Evolutionary conservation across 2,797 vertebrate species (phyloP).

Genomic region (Oceanodroma leucorhoa): DNA sequence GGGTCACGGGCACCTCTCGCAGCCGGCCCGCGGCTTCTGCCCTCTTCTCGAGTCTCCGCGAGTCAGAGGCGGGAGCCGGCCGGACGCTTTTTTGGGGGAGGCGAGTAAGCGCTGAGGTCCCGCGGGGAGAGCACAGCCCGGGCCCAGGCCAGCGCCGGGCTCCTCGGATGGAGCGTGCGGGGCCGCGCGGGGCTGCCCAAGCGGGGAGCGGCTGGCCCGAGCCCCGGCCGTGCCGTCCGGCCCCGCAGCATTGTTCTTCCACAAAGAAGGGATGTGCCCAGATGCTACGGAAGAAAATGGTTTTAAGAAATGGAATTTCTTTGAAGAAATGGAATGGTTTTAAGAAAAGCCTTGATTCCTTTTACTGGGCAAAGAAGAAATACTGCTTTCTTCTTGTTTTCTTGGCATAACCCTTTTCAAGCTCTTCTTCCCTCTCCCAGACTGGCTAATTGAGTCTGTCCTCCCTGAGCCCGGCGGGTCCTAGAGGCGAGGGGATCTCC

Average conservation of each 20-base stretch:
- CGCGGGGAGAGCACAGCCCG: background rate
- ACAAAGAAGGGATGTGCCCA: background rate
- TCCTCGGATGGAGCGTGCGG: background rate
- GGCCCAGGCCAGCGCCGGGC: background rate
- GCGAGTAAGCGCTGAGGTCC: background rate
- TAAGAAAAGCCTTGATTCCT: background rate
- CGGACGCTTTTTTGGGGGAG: background rate
- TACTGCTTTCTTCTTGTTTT: background rate
- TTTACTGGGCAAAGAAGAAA: background rate
- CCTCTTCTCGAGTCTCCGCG: rapidly evolving
- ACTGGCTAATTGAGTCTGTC: background rate
- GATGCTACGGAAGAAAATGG: background rate
- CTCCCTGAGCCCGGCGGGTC: rapidly evolving
- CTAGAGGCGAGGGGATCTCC: background rate
- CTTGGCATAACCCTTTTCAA: background rate
- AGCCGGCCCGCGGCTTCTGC: background rate
- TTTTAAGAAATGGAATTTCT: background rate
- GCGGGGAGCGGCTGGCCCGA: background rate
- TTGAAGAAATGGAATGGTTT: background rate
- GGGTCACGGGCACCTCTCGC: background rate
- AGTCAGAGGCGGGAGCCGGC: background rate
- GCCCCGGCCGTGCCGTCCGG: background rate
- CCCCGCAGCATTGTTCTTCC: background rate
- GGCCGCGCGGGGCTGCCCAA: background rate
- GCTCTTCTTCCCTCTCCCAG: background rate